Evolutionary conservation across 2,113 vertebrate genomes (phyloP).

Genomic region (Trogon melanurus): DNA sequence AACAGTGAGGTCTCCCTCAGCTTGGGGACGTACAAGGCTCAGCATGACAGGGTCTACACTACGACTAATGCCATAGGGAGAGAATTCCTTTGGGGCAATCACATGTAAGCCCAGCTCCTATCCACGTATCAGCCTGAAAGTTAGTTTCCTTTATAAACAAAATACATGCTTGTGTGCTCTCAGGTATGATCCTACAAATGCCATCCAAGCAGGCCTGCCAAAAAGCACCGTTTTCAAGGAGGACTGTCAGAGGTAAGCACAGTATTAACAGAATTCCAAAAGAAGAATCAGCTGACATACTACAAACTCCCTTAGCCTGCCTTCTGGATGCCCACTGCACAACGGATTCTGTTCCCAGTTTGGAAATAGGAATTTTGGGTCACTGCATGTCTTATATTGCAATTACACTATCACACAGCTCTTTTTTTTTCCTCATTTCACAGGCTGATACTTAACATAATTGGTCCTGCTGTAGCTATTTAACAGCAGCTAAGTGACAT

Average conservation of each 20-base stretch:
- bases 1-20: background rate
- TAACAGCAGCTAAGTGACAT: conserved; percentile 15
- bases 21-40: background rate
- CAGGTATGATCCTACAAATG: background rate
- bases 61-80: background rate
- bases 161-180: background rate
- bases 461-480: conserved; percentile 59
- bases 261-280: background rate
- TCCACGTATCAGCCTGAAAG: background rate
- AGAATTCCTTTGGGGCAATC: no score
- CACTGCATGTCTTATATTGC: background rate
- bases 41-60: fast-evolving
- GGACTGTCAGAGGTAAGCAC: background rate
- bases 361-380: background rate
- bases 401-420: background rate
- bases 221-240: background rate
- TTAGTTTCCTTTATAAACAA: background rate
- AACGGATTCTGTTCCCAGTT: background rate
- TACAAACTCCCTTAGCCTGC: background rate
- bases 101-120: background rate
- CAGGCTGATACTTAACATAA: conserved; percentile 73
- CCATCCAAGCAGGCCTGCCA: background rate
- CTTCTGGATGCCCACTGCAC: background rate
- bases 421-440: conserved; percentile 27
- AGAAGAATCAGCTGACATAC: background rate